Conservation (phyloP, 1,140 invertebrate genomes). For the Bathynomus jamesi region DNA sequence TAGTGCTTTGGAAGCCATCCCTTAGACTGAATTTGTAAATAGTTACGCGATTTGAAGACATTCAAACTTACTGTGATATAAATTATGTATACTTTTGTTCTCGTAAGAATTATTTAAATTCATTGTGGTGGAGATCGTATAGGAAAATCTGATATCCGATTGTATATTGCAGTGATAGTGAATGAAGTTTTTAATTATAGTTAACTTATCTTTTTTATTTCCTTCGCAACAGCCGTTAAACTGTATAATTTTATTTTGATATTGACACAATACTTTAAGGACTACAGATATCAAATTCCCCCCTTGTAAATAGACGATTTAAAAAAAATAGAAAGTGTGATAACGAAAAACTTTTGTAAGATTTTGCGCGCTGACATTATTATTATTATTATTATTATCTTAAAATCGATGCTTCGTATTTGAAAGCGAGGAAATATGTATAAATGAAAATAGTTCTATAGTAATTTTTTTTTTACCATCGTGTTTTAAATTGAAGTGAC, state of each 20-base stretch:
- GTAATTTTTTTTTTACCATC: not conserved
- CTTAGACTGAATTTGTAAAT: not conserved
- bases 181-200: not conserved
- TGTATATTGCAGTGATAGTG: not conserved
- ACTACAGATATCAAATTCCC: not conserved
- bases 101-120: not conserved
- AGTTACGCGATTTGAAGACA: not conserved
- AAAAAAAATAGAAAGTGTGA: not conserved
- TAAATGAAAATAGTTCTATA: conserved; percentile 1
- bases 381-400: too few species aligned
- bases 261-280: too few species aligned
- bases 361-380: not conserved
- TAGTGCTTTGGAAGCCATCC: not conserved
- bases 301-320: not conserved
- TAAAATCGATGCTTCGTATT: not conserved
- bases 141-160: not conserved
- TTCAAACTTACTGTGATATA: not conserved
- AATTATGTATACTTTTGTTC: not conserved
- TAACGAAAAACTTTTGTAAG: not conserved
- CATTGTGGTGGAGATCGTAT: not conserved
- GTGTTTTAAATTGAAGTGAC: not conserved
- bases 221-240: not conserved
- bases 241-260: not conserved
- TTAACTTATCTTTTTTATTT: not conserved
- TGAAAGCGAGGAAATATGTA: not conserved